Conservation (phyloP, 1,140 invertebrate genomes). For the Globodera rostochiensis region DNA sequence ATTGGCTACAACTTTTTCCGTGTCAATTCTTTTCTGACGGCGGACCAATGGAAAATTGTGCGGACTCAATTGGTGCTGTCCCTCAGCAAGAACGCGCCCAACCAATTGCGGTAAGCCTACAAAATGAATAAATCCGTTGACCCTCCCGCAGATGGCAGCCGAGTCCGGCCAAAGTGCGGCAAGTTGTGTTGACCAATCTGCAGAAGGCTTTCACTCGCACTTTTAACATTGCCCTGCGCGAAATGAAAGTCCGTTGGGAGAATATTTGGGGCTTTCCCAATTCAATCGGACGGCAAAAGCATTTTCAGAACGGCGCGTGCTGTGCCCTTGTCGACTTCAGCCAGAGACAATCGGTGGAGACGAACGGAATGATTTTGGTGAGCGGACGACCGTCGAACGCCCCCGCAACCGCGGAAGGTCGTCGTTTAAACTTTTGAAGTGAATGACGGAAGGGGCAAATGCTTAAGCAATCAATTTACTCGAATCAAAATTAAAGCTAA, state of each 20-base stretch:
- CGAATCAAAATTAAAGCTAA: no score
- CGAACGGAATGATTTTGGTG: slow-evolving; percentile 5
- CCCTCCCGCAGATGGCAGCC: slow-evolving; percentile 1
- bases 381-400: neutral
- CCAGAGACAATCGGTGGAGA: slow-evolving; percentile 14
- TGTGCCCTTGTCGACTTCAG: slow-evolving; percentile 29
- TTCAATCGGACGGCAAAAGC: no score
- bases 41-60: slow-evolving; percentile 54
- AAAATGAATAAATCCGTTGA: neutral
- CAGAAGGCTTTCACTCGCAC: slow-evolving; percentile 47
- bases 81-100: slow-evolving; percentile 9
- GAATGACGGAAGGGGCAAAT: no score
- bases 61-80: slow-evolving; percentile 38
- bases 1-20: slow-evolving; percentile 53
- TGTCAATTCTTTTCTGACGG: slow-evolving; percentile 36
- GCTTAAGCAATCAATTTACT: neutral
- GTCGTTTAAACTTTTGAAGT: neutral
- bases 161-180: neutral
- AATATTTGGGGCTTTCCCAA: neutral
- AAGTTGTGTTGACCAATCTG: slow-evolving; percentile 30
- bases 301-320: slow-evolving; percentile 19
- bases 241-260: slow-evolving; percentile 46
- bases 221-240: slow-evolving; percentile 56
- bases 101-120: neutral
- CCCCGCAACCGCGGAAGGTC: neutral